Evolutionary conservation across 2,888 invertebrate genomes (phyloP), one percentile per base, ranked within the genome.

Genomic region (Scaptomyza tumidula): DNA sequence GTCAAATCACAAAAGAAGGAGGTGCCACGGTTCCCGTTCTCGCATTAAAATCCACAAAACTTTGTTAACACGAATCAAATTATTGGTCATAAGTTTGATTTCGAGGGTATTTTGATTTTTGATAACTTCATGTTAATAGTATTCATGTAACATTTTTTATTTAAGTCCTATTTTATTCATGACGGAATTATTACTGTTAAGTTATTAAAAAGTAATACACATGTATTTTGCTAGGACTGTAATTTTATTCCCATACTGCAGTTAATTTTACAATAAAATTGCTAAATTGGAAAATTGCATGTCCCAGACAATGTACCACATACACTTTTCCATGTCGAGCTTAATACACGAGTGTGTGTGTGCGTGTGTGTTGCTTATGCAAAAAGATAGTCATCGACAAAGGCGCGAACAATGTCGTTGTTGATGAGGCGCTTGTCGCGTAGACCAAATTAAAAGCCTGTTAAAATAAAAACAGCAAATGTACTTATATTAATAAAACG

Each of bases 201-300:
- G 24, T 35, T 19, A 24, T n/a, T 19, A 6, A 35, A 10, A 19
- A 35, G 33, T 35, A 33, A 33, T 14, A 35, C 13, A 13, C 3
- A 16, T n/a, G 10, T 33, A 13, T 50, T 50, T 52, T 29, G 11
- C 14, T 43, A 14, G 13, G 19, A 56, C 53, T 56, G 63, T 56
- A 63, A 75, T 61, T 60, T 63, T 33, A 60, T 68, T 71, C 37
- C 50, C 57, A 56, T 24, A 61, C 49, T 57, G 60, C 46, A 46
- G 13, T 69, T 65, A 41, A 27, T 16, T 31, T 41, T 45, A 24
- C 67, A 71, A 71, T 61, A 53, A 57, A 66, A 63, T 44, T 59
- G 39, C 59, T 56, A 44, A 59, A 82, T 85, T 82, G 82, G 62
- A 78, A 78, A 87, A 82, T 82, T 82, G 71, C 87, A 87, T 87